A percentile compares a stretch with the other conserved stretches of the same genome.
These are phyloP conservation scores for Eilema griseolum DNA, from an alignment of 2,888 invertebrate genomes.

Conservation along the genomic window DNA sequence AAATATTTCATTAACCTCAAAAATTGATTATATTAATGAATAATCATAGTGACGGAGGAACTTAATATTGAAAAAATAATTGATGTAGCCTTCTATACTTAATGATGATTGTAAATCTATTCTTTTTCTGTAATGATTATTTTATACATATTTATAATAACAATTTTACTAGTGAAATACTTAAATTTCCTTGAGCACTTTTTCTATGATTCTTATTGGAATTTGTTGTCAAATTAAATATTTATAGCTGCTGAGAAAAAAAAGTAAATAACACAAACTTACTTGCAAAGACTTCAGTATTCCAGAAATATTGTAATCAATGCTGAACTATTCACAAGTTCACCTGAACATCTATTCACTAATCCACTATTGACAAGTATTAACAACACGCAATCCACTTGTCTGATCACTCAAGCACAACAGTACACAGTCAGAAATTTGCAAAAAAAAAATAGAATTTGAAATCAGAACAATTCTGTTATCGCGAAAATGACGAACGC, in stretches of 20 bases:
- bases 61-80: background rate
- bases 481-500: conserved; percentile 29
- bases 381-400: conserved; percentile 45
- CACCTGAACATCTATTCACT: conserved; percentile 46
- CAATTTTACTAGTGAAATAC: background rate
- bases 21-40: background rate
- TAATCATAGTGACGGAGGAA: background rate
- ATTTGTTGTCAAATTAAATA: background rate
- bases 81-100: background rate
- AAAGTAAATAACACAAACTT: conserved; percentile 31
- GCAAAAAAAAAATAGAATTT: conserved; percentile 3
- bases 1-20: background rate
- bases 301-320: conserved; percentile 24
- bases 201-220: background rate
- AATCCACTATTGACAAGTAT: conserved; percentile 34
- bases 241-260: background rate
- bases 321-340: conserved; percentile 49
- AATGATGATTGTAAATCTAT: background rate
- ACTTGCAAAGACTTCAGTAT: conserved; percentile 40
- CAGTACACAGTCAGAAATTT: conserved; percentile 17
- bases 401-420: conserved; percentile 25
- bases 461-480: conserved; percentile 20
- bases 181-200: background rate
- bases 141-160: no score
- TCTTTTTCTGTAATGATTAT: background rate